Evolutionary conservation across 2,888 invertebrate species (phyloP), one percentile per base, ranked within the genome.

Genomic region (Latrodectus elegans): DNA sequence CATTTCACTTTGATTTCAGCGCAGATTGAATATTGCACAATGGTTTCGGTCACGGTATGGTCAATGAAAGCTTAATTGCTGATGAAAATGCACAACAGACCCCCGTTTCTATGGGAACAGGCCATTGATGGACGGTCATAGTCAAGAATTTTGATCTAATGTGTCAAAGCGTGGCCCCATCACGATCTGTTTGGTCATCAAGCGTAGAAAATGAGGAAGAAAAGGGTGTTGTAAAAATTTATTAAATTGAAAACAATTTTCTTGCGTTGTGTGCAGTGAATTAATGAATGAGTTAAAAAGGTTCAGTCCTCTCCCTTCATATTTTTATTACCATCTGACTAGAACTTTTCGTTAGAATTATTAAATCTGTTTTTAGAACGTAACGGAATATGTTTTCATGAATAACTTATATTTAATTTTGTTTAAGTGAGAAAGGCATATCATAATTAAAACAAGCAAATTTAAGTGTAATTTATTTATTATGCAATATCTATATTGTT

Each of bases 31-130:
- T 64, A 65, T 55, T 55, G 15, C 12, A 52, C 65, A 75, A 85
- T 80, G 74, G 64, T 49, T 70, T 64, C n/a, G 52, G 86, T 86
- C 86, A 86, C 81, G 81, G 86, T 65, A 67, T n/a, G n/a, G 14
- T 6, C 51, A 6, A 64, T 22, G n/a, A 22, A 71, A 55, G 15
- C 52, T 86, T 86, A 86, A 86, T 86, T 86, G 81, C 74, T 80
- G 79, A 22, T 70, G 79, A 75, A 79, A 78, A 60, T 26, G 17
- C 75, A 81, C 64, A 86, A 81, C 86, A 86, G 75, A 86, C 71
- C 76, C 38, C 60, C 64, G 86, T 86, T 49, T 67, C 86, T 51
- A 86, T 64, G 86, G 81, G 65, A 55, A 86, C 86, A 68, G 60
- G 10, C 72, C 11, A 17, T 38, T 52, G 53, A 84, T 72, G 78